Evolutionary conservation across 2,888 invertebrate genomes (phyloP).

Genomic region (Athrips mouffetella): DNA sequence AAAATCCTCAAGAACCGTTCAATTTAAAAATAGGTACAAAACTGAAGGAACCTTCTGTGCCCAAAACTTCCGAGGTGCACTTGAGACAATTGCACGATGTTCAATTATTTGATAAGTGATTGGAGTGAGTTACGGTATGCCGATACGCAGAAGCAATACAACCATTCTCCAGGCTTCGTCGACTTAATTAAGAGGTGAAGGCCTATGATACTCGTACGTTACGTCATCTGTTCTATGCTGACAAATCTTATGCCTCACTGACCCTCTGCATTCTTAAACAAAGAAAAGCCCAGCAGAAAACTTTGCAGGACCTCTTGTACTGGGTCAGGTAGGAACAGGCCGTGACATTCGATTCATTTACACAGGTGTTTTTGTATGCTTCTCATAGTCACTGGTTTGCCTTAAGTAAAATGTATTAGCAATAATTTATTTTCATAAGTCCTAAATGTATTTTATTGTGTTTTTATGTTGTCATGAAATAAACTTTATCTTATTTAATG

Average conservation of each 20-base stretch:
- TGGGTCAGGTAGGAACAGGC: constrained; percentile 10
- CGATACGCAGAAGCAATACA: constrained; percentile 7
- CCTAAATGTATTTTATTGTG: too few relatives aligned
- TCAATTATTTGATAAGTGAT: constrained; percentile 1
- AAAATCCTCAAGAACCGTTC: too few relatives aligned
- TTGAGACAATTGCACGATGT: background rate
- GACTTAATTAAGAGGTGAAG: constrained; percentile 20
- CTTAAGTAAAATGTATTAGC: too few relatives aligned
- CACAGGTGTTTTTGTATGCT: too few relatives aligned
- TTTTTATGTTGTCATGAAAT: too few relatives aligned
- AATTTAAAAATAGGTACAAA: constrained; percentile 30
- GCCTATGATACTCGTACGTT: constrained; percentile 14
- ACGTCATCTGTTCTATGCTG: constrained; percentile 13
- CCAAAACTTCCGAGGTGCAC: background rate
- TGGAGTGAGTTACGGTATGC: constrained; percentile 1
- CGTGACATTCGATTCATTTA: background rate
- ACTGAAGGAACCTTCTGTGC: constrained; percentile 7
- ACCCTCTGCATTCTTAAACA: constrained; percentile 19
- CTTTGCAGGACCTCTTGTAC: constrained; percentile 2
- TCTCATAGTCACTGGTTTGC: too few relatives aligned
- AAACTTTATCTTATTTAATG: too few relatives aligned
- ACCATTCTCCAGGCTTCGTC: constrained; percentile 15
- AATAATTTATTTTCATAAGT: too few relatives aligned
- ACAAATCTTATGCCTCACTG: constrained; percentile 19
- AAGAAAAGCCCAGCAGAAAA: constrained; percentile 11